A percentile compares a stretch with the other conserved stretches of the same genome.
Evolutionary conservation across 2,888 invertebrate genomes (phyloP).

Genomic region (Perithous albicinctus): DNA sequence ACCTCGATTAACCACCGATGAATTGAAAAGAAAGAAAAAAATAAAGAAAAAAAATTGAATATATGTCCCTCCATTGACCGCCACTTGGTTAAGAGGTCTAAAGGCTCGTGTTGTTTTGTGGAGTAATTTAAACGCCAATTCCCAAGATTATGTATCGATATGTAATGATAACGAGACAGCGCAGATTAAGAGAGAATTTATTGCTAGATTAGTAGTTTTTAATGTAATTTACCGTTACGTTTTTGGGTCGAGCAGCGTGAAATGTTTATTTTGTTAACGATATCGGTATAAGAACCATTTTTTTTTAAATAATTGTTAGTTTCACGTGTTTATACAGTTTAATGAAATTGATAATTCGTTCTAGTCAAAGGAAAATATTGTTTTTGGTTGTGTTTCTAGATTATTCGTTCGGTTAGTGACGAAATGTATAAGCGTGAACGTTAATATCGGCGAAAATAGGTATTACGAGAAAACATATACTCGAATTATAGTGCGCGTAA

Average conservation of each 20-base stretch:
- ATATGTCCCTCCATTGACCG: conserved; percentile 69
- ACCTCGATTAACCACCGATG: conserved; percentile 54
- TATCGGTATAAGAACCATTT: conserved; percentile 4
- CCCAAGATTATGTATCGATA: conserved; percentile 55
- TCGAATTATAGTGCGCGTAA: conserved; percentile 18
- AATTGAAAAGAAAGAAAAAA: conserved; percentile 51
- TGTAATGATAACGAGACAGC: conserved; percentile 27
- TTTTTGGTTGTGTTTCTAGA: too few relatives aligned
- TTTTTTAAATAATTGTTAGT: conserved; percentile 12
- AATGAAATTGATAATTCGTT: conserved; percentile 5
- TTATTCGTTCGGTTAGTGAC: conserved; percentile 27
- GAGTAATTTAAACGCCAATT: conserved; percentile 63
- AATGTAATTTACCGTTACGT: conserved; percentile 37
- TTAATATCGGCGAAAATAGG: conserved; percentile 35
- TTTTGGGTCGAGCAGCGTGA: conserved; percentile 17
- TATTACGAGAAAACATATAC: conserved; percentile 42
- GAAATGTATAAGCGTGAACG: conserved; percentile 20
- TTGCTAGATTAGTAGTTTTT: conserved; percentile 32
- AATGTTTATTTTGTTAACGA: conserved; percentile 34
- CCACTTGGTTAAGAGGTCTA: conserved; percentile 69
- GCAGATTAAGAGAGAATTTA: conserved; percentile 42
- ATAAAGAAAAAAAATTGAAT: conserved; percentile 38
- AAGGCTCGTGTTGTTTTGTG: conserved; percentile 67
- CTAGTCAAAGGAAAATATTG: conserved; percentile 13
- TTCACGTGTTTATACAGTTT: conserved; percentile 29